phyloP scores from a whole-genome alignment of 2,797 vertebrate genomes.

The Coilia nasus region DNA sequence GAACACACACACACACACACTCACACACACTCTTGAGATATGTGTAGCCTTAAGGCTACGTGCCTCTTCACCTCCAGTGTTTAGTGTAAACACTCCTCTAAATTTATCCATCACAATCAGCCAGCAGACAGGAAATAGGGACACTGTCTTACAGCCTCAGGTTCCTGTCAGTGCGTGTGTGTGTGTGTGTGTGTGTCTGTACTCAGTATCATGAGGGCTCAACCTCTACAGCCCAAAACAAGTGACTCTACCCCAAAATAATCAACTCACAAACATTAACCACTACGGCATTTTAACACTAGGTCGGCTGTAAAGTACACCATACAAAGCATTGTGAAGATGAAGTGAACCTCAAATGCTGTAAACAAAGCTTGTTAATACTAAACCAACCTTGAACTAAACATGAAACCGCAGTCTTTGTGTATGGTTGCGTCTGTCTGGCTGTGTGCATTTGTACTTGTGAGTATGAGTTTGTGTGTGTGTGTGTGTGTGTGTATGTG shows the following conservation, averaged over 20 bases:
- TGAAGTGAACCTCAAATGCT: no score
- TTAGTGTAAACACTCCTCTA: background rate
- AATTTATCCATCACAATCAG: background rate
- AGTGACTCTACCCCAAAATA: no score
- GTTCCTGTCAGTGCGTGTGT: background rate
- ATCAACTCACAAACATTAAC: no score
- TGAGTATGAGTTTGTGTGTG: background rate
- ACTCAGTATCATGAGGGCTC: background rate
- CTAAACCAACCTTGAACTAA: no score
- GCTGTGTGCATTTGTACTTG: background rate
- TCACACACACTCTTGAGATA: background rate
- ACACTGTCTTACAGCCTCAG: background rate
- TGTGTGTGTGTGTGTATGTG: background rate
- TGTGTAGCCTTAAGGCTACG: background rate
- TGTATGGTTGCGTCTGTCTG: background rate
- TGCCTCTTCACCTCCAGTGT: background rate
- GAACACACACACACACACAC: slow-evolving; percentile 16
- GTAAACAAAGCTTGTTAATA: no score
- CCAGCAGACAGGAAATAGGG: background rate
- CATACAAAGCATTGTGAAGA: no score
- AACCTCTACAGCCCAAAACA: no score
- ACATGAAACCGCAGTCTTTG: background rate
- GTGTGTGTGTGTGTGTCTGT: background rate
- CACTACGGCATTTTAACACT: no score
- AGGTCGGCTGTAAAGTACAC: no score